Base-by-base conservation (phyloP, 2,113 vertebrate genomes). In the Dicerorhinus sumatrensis region DNA sequence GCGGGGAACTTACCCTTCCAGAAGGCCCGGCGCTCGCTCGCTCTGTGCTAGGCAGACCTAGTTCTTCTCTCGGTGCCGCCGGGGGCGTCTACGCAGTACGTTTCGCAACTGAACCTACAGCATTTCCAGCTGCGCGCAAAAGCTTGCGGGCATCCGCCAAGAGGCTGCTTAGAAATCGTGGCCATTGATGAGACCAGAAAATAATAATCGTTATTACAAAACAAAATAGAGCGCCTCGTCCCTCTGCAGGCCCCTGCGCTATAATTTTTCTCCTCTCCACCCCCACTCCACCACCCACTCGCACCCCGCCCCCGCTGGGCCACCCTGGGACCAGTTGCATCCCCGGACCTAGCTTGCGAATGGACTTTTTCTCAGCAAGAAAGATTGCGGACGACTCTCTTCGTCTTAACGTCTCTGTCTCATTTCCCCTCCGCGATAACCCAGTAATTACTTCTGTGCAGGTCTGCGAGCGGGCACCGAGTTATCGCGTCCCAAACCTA, bases 401-500 rank as follows among this genome's bases (percentile, higher is more conserved):
- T 25, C 23, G 39, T 31, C 33, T 16, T 29, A 65, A 31, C 6
- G 63, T 58, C 72, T 81, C 72, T 13, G 39, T 75, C 70, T 92
- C 14, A 14, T 82, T 39, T 85, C 80, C 73, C 62, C 62, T 82
- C 39, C 6, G n/a, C 29, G 36, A 94, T 39, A 90, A 84, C 76
- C 76, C 83, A 63, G 46, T 54, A 31, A 51, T 97, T 93, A 85
- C 96, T 89, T 81, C 69, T 89, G 1, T 33, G 97, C 72, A 87
- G 72, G 95, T 97, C 96, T 46, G 83, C 17, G 36, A 65, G 93
- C 79, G 65, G 98, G 97, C 94, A 96, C 93, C 89, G 94, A 96
- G 97, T 97, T 98, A 98, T 97, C 97, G 72, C 77, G 86, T 91
- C 20, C 98, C 98, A 97, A 72, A 96, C 98, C 69, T 96, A 98